These are phyloP conservation scores for Myocastor coypus DNA, from an alignment of 2,113 vertebrate species.

Conservation along the genomic window DNA sequence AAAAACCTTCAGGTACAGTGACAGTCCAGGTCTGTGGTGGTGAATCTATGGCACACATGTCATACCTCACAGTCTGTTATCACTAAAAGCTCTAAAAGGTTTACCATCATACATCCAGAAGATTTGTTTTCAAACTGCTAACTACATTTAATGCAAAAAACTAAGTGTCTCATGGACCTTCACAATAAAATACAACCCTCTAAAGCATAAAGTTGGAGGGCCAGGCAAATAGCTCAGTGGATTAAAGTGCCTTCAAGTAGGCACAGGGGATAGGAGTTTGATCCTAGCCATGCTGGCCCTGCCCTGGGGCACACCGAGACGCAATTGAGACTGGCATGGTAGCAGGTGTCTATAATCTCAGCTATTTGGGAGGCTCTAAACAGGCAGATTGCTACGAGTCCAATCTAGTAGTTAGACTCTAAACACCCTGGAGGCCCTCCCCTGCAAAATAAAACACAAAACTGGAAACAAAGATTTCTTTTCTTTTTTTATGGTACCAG, in stretches of 20 bases:
- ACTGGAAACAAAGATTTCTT: background rate
- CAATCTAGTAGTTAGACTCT: too few species aligned
- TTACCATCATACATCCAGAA: background rate
- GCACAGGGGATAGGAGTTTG: too few species aligned
- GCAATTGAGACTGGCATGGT: too few species aligned
- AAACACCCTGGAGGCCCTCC: too few species aligned
- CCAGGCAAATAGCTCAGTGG: too few species aligned
- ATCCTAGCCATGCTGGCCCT: too few species aligned
- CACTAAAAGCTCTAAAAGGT: background rate
- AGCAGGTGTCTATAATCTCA: too few species aligned
- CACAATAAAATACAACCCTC: background rate
- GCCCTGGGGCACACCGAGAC: too few species aligned
- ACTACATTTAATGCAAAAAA: constrained; percentile 41
- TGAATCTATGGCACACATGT: background rate
- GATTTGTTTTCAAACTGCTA: constrained; percentile 21
- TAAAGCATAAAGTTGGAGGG: background rate
- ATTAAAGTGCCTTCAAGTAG: too few species aligned
- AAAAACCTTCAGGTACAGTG: background rate
- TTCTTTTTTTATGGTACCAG: too few species aligned
- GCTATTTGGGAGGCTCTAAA: too few species aligned
- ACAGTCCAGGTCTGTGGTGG: background rate
- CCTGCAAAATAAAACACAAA: background rate
- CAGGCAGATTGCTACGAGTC: too few species aligned
- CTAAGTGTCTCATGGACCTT: background rate
- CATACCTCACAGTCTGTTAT: background rate